A percentile compares a stretch with the other conserved stretches of the same genome.
Conservation (phyloP, 2,797 vertebrate genomes). For the Lateolabrax maculatus region DNA sequence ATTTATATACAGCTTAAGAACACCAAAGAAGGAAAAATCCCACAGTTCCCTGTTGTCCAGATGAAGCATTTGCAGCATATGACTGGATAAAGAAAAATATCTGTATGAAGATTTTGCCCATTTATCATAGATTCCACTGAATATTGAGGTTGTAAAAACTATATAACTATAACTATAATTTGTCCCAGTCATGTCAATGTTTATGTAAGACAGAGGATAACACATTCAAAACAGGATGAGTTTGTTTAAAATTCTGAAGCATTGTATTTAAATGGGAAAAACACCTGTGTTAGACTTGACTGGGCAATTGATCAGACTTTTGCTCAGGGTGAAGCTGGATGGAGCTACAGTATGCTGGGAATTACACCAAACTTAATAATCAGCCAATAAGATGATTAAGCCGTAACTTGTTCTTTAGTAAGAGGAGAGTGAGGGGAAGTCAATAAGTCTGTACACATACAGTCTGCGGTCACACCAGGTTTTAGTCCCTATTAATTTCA, state of each 20-base stretch:
- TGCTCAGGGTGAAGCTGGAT: background rate
- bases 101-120: background rate
- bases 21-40: background rate
- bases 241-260: background rate
- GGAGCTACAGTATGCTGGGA: background rate
- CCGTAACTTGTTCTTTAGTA: background rate
- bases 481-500: background rate
- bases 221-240: background rate
- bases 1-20: slow-evolving; percentile 11
- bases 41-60: background rate
- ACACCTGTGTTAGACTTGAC: no score
- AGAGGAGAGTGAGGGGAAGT: background rate
- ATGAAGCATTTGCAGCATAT: background rate
- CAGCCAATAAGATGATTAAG: background rate
- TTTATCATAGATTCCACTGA: background rate
- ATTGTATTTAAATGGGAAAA: background rate
- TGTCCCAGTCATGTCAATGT: background rate
- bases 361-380: background rate
- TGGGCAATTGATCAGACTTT: background rate
- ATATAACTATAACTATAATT: background rate
- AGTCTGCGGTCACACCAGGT: background rate
- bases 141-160: background rate
- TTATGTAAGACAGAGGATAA: background rate
- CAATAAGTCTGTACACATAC: background rate
- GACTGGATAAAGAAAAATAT: background rate